Percentiles rank a stretch among this genome's conserved stretches.
Conservation (phyloP, 2,888 invertebrate genomes). For the Chrysolina oricalcia region DNA sequence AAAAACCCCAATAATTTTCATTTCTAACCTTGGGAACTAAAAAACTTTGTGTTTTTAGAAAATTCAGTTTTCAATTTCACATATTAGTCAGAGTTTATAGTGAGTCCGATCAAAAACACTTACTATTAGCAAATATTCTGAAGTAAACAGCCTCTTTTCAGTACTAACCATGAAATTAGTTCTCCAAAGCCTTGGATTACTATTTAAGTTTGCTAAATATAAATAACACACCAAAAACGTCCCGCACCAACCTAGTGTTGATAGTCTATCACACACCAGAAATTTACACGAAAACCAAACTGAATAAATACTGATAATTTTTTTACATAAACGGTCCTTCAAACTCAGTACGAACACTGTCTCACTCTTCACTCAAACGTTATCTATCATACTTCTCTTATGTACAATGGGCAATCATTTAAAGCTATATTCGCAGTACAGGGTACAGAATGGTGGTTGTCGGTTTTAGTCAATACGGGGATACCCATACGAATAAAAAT, state of each 20-base stretch:
- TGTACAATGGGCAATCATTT: slow-evolving; percentile 62
- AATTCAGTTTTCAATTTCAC: too few species aligned
- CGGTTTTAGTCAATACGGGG: background rate
- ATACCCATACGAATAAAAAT: background rate
- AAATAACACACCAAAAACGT: slow-evolving; percentile 8
- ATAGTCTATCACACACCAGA: background rate
- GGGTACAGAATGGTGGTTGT: background rate
- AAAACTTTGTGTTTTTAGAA: too few species aligned
- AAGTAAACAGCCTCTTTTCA: background rate
- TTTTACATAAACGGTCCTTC: slow-evolving; percentile 53
- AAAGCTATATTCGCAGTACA: slow-evolving; percentile 60
- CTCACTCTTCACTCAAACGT: slow-evolving; percentile 45
- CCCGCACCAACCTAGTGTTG: background rate
- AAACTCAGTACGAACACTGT: slow-evolving; percentile 39
- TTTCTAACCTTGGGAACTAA: too few species aligned
- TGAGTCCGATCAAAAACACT: too few species aligned
- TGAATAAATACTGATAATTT: slow-evolving; percentile 62
- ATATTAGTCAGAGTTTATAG: too few species aligned
- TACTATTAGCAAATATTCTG: background rate
- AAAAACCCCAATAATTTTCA: too few species aligned
- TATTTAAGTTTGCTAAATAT: slow-evolving; percentile 1
- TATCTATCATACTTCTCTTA: slow-evolving; percentile 61
- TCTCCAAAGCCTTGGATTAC: background rate
- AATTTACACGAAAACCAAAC: slow-evolving; percentile 30
- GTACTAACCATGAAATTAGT: background rate